These are phyloP conservation scores for Anneissia japonica DNA, from an alignment of 35 echinoderm and acorn worm species.

Conservation along the genomic window DNA sequence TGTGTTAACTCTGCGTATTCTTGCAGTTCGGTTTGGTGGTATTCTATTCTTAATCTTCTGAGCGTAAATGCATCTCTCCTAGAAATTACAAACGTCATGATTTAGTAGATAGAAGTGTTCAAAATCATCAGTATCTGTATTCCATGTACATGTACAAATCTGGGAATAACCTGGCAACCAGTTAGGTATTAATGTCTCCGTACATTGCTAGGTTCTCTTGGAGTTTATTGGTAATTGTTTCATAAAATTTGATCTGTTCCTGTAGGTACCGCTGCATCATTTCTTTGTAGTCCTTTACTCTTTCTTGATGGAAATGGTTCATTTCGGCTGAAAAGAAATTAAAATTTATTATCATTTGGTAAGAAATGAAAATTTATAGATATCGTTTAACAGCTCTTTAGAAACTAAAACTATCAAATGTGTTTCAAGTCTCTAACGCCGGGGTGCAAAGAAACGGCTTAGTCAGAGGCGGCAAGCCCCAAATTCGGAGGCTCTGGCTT, in stretches of 20 bases:
- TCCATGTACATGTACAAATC: too few relatives aligned
- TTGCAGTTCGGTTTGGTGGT: too few relatives aligned
- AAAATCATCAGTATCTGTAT: not conserved
- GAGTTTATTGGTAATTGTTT: slow-evolving; percentile 76
- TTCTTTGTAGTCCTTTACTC: slow-evolving; percentile 79
- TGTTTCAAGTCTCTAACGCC: not conserved
- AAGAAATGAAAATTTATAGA: not conserved
- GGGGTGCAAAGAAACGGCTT: not conserved
- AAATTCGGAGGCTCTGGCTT: too few relatives aligned
- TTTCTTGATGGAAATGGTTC: slow-evolving; percentile 87
- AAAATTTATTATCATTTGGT: not conserved
- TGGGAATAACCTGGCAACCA: not conserved
- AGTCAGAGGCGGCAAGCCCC: not conserved
- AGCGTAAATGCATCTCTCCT: too few relatives aligned
- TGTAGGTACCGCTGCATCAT: slow-evolving; percentile 67
- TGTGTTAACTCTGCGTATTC: too few relatives aligned
- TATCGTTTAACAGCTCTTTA: not conserved
- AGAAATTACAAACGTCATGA: too few relatives aligned
- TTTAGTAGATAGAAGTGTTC: too few relatives aligned
- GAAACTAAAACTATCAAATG: not conserved
- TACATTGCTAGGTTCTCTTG: slow-evolving; percentile 60
- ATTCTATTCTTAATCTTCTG: too few relatives aligned
- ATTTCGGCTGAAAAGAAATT: slow-evolving; percentile 61
- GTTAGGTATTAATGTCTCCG: slow-evolving; percentile 55
- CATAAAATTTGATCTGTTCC: slow-evolving; percentile 93